Conservation (phyloP, 2,113 vertebrate species). For the Lucifuga dentata region DNA sequence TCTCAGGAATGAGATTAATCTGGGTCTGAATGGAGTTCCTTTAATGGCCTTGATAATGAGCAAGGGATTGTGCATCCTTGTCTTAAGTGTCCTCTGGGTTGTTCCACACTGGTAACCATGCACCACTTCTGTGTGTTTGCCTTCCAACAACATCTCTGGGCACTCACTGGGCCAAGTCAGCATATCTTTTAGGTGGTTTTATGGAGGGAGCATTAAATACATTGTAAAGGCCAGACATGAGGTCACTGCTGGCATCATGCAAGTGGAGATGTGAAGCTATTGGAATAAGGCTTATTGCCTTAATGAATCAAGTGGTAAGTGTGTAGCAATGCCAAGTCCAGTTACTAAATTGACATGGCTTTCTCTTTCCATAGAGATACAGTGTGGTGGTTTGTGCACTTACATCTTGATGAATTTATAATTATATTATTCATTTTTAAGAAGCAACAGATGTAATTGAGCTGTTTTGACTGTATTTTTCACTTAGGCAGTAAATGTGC, state of each 20-base stretch:
- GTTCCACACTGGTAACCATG: constrained; percentile 55
- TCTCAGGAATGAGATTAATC: constrained; percentile 82
- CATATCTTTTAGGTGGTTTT: constrained; percentile 33
- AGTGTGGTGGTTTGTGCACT: constrained; percentile 38
- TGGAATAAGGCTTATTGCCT: constrained; percentile 34
- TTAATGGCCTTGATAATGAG: constrained; percentile 80
- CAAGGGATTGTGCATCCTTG: constrained; percentile 63
- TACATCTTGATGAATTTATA: constrained; percentile 28
- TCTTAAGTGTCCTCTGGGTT: constrained; percentile 65
- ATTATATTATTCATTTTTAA: constrained; percentile 17
- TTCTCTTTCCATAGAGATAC: constrained; percentile 16
- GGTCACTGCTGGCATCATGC: constrained; percentile 40
- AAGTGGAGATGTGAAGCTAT: constrained; percentile 29
- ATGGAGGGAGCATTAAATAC: constrained; percentile 47
- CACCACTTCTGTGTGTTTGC: constrained; percentile 45
- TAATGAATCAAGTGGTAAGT: constrained; percentile 24
- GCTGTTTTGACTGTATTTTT: constrained; percentile 22
- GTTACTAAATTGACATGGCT: background rate
- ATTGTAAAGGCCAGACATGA: constrained; percentile 36
- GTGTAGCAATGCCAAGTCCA: constrained; percentile 23
- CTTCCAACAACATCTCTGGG: constrained; percentile 44
- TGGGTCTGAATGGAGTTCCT: constrained; percentile 72
- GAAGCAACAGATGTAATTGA: constrained; percentile 50
- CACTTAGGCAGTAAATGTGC: constrained; percentile 37
- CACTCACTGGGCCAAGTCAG: constrained; percentile 9